These are phyloP conservation scores for Fulmarus glacialis DNA, from an alignment of 2,113 vertebrate species.

Conservation along the genomic window DNA sequence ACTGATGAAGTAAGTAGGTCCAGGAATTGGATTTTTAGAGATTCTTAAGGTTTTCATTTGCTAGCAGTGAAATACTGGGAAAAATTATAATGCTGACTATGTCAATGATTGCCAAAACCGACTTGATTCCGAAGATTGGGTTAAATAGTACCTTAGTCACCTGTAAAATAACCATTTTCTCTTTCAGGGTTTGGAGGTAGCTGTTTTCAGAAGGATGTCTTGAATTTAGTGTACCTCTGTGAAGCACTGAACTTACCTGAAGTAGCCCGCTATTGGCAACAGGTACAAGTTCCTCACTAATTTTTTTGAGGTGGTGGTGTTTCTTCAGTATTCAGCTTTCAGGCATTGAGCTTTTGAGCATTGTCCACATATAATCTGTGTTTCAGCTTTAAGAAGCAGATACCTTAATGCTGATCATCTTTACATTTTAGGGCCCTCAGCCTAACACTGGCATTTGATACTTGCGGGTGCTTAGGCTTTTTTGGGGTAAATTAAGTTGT, in stretches of 20 bases:
- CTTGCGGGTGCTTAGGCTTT: background rate
- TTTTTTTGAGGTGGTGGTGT: background rate
- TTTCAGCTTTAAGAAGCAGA: background rate
- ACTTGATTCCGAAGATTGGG: background rate
- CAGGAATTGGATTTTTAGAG: background rate
- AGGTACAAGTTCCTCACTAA: constrained; percentile 72
- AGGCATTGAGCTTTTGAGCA: background rate
- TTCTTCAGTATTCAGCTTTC: background rate
- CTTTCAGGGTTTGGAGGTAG: constrained; percentile 94
- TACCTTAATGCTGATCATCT: background rate
- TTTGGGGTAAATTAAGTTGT: background rate
- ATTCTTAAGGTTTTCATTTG: background rate
- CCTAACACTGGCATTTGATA: background rate
- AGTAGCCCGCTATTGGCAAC: constrained; percentile 97
- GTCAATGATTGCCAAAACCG: background rate
- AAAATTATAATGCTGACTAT: background rate
- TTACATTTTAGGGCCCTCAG: background rate
- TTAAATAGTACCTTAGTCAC: background rate
- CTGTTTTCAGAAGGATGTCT: constrained; percentile 98
- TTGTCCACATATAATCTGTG: background rate
- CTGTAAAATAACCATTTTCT: background rate
- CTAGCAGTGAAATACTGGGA: background rate
- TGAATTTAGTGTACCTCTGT: constrained; percentile 97
- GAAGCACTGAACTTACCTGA: constrained; percentile 96
- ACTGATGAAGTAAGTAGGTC: background rate